phyloP scores from a whole-genome alignment of 1,140 invertebrate genomes.

The Lethrus apterus region DNA sequence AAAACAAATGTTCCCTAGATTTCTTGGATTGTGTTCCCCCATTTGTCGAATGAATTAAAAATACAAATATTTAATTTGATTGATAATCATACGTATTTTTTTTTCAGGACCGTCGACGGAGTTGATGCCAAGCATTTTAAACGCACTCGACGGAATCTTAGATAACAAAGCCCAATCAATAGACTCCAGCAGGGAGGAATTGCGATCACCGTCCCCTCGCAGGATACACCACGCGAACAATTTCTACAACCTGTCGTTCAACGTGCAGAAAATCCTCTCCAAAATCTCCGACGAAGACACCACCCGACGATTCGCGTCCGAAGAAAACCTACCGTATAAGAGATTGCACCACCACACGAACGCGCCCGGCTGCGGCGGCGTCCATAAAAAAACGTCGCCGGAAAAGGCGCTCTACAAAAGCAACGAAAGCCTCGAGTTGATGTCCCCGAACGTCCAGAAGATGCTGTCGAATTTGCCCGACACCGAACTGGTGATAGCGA shows the following conservation, averaged over 20 bases:
- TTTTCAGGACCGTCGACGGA: slow-evolving; percentile 37
- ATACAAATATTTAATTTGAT: slow-evolving; percentile 12
- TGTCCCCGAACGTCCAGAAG: slow-evolving; percentile 50
- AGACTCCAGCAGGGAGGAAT: slow-evolving; percentile 17
- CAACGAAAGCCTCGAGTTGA: slow-evolving; percentile 34
- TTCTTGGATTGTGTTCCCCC: neutral
- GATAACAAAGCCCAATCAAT: slow-evolving; percentile 17
- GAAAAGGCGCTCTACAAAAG: slow-evolving; percentile 29
- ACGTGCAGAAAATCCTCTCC: slow-evolving; percentile 51
- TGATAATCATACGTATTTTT: no score
- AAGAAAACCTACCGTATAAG: slow-evolving; percentile 4
- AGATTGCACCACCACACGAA: slow-evolving; percentile 40
- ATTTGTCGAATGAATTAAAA: neutral
- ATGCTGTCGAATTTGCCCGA: slow-evolving; percentile 51
- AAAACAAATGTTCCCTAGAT: neutral
- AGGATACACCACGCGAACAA: slow-evolving; percentile 31
- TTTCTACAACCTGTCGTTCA: slow-evolving; percentile 49
- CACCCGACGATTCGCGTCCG: slow-evolving; percentile 25
- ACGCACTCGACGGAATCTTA: slow-evolving; percentile 37
- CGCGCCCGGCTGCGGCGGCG: slow-evolving; percentile 25
- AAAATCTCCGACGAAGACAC: slow-evolving; percentile 45
- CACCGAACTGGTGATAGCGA: slow-evolving; percentile 34
- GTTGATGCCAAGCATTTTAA: slow-evolving; percentile 40
- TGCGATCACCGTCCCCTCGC: slow-evolving; percentile 24
- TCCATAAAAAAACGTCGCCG: slow-evolving; percentile 8